Base-by-base conservation (phyloP, 92 coral and sea anemone genomes). In the Epizoanthus scotinus region DNA sequence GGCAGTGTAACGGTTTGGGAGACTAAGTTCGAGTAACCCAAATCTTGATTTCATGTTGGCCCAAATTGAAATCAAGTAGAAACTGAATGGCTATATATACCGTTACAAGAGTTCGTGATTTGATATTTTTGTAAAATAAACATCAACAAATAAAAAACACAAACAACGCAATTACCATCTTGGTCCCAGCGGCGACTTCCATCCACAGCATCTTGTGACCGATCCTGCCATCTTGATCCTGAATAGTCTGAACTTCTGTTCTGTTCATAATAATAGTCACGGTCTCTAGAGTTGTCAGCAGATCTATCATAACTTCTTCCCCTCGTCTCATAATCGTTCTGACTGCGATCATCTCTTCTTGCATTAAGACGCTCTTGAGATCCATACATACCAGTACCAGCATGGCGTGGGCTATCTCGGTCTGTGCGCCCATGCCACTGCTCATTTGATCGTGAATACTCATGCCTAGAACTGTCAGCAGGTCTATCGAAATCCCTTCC, bases 141-240 rank as follows among this genome's bases (percentile, higher is more conserved):
- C 14, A 44, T 44, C 52, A 47, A 47, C 52, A 47, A 47, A 47
- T 10, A 44, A 44, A 4, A 44, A 47, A 6, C 14, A 47, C 1
- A 47, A 40, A 9, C 2, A 0, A 40, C 8, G 8, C 14, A 47
- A 62, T 54, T 53, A 73, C 78, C 78, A n/a, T 55, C 65, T 18
- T 27, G 18, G 15, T 71, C 47, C 78, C 63, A 71, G 47, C 22
- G 8, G 13, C 78, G 63, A 54, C 36, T 58, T 47, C 17, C 52
- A 47, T 47, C 52, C 9, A 14, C 52, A 8, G 52, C 9, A 47
- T 47, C 52, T 12, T 47, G 52, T 47, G 52, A 47, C n/a, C 21
- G 29, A 27, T 73, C 65, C 65, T 73, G 63, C 78, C 64, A 73
- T 13, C 78, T 27, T 25, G 78, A 52, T 8, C 17, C 31, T 71